A percentile compares a stretch with the other conserved stretches of the same genome.
Conservation (phyloP, 2,888 invertebrate species). For the Agrotis segetum region DNA sequence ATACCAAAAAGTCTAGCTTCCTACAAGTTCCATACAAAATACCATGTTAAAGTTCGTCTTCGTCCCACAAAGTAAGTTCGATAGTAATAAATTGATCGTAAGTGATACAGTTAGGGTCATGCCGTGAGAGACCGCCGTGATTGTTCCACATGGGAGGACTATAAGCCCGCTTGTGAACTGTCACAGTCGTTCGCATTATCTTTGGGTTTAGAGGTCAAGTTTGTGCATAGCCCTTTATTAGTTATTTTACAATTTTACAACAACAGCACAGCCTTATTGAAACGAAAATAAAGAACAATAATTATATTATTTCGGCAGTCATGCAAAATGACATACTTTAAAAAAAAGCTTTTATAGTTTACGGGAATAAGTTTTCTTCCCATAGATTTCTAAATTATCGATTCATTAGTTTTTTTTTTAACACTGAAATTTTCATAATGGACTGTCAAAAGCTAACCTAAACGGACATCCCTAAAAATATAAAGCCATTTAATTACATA, state of each 20-base stretch:
- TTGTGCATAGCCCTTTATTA: background rate
- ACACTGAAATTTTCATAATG: background rate
- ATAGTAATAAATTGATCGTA: slow-evolving; percentile 63
- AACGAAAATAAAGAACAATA: background rate
- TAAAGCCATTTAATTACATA: background rate
- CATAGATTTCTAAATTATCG: background rate
- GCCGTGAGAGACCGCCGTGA: slow-evolving; percentile 64
- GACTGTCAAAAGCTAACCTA: background rate
- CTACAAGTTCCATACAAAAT: background rate
- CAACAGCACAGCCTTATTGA: background rate
- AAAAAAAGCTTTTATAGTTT: background rate
- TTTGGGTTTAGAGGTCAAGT: slow-evolving; percentile 32
- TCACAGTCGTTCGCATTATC: slow-evolving; percentile 44
- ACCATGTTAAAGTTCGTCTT: slow-evolving; percentile 11
- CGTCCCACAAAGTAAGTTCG: slow-evolving; percentile 32
- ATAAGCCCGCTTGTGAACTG: slow-evolving; percentile 61
- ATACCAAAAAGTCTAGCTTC: background rate
- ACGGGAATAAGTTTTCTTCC: background rate
- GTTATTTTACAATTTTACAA: background rate
- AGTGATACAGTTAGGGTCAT: slow-evolving; percentile 68
- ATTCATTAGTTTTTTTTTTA: background rate
- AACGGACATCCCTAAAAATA: background rate
- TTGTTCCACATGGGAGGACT: slow-evolving; percentile 64
- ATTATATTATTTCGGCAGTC: background rate
- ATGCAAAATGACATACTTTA: background rate